Evolutionary conservation across 2,888 invertebrate genomes (phyloP).

Genomic region (Parnassius glacialis): DNA sequence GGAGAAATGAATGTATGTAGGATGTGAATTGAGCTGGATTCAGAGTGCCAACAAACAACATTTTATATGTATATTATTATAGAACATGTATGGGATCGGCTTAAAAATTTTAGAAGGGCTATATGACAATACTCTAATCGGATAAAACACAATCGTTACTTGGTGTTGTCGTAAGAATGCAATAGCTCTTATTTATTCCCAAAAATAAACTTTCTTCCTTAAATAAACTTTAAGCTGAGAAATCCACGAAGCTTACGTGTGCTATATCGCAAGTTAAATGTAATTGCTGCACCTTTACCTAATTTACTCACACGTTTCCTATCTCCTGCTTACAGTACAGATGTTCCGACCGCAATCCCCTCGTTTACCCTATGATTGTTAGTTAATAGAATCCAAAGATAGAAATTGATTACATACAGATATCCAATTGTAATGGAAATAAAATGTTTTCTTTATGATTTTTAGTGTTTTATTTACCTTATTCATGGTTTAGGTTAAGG

Average conservation of each 20-base stretch:
- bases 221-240: too few species aligned
- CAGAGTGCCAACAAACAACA: conserved; percentile 43
- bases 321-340: conserved; percentile 21
- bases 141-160: conserved; percentile 6
- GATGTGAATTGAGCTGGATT: conserved; percentile 43
- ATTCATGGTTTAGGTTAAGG: not conserved
- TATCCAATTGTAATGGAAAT: conserved; percentile 68
- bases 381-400: conserved; percentile 71
- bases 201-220: conserved; percentile 1
- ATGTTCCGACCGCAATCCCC: conserved; percentile 28
- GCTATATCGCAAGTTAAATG: conserved; percentile 8
- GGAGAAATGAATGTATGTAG: conserved; percentile 22
- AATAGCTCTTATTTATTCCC: conserved; percentile 1
- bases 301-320: conserved; percentile 12
- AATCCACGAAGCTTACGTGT: conserved; percentile 2
- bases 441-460: conserved; percentile 51
- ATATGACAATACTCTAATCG: conserved; percentile 18
- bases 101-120: conserved; percentile 14
- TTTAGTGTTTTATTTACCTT: conserved; percentile 31
- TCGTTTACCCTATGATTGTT: conserved; percentile 42
- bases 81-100: conserved; percentile 24
- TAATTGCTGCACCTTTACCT: conserved; percentile 11
- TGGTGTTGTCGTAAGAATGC: conserved; percentile 1
- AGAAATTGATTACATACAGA: conserved; percentile 48
- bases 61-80: conserved; percentile 38